phyloP scores from a whole-genome alignment of 2,888 invertebrate genomes.

The Drosophila incognita region DNA sequence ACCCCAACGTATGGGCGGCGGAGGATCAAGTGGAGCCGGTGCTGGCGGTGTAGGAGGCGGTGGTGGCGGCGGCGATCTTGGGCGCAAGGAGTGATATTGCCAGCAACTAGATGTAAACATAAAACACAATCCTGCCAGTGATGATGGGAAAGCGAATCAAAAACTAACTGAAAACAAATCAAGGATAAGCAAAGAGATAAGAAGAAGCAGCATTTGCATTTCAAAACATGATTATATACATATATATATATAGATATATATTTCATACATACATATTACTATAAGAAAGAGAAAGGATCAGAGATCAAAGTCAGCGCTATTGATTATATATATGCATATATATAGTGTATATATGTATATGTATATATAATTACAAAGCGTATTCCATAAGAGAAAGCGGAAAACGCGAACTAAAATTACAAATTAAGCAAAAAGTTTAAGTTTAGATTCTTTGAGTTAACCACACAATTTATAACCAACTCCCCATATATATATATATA shows the following conservation, averaged over 20 bases:
- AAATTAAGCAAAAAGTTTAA: background rate
- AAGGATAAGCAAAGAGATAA: slow-evolving; percentile 8
- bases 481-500: background rate
- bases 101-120: slow-evolving; percentile 8
- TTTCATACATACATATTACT: background rate
- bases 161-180: slow-evolving; percentile 12
- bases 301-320: slow-evolving; percentile 42
- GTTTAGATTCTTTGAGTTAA: background rate
- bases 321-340: slow-evolving; percentile 4
- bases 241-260: slow-evolving; percentile 4
- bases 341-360: slow-evolving; percentile 1
- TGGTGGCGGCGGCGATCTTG: background rate
- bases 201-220: slow-evolving; percentile 32
- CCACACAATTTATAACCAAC: slow-evolving; percentile 2
- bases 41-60: slow-evolving; percentile 9
- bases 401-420: background rate
- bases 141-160: slow-evolving; percentile 36
- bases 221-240: slow-evolving; percentile 15
- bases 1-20: slow-evolving; percentile 86
- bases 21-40: slow-evolving; percentile 19
- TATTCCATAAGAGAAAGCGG: slow-evolving; percentile 4
- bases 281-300: slow-evolving; percentile 11
- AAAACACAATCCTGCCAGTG: slow-evolving; percentile 54
- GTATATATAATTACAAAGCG: background rate
- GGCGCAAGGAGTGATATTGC: slow-evolving; percentile 42